These are phyloP conservation scores for Corythornis vintsioides DNA, from an alignment of 2,113 vertebrate species.

Conservation along the genomic window DNA sequence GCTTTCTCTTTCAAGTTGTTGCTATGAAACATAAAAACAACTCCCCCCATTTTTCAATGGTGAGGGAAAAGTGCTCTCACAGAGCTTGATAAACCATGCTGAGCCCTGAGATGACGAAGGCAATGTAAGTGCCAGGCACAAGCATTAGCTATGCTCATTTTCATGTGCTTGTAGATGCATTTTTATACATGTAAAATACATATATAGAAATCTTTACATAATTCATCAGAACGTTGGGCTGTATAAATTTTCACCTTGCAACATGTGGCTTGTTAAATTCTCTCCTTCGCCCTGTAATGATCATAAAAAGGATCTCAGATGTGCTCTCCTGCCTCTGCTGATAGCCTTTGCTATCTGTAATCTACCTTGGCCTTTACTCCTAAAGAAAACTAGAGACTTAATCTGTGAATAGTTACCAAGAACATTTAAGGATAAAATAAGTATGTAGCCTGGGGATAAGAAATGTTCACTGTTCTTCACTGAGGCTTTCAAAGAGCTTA, in stretches of 20 bases:
- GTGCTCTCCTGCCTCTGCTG: not conserved
- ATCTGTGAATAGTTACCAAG: conserved; percentile 28
- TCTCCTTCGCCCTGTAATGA: not conserved
- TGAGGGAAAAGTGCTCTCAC: not conserved
- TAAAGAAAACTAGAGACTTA: conserved; percentile 22
- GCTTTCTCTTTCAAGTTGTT: not conserved
- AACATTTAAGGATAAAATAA: conserved; percentile 62
- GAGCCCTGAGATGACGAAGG: not conserved
- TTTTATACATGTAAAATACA: not conserved
- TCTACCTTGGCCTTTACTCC: not conserved
- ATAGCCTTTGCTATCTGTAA: not conserved
- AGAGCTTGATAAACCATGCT: not conserved
- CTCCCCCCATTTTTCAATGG: not conserved
- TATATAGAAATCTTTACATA: not conserved
- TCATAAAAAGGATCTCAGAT: not conserved
- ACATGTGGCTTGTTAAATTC: not conserved
- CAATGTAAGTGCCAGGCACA: not conserved
- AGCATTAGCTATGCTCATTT: not conserved
- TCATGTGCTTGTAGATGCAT: not conserved
- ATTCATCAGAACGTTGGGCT: not conserved
- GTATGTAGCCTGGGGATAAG: conserved; percentile 44
- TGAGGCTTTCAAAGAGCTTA: conserved; percentile 50
- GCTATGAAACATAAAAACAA: not conserved
- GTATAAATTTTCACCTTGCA: conserved; percentile 3
- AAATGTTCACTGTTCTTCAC: conserved; percentile 49